Evolutionary conservation across 1,140 invertebrate species (phyloP).

Genomic region (Drosophila pseudoobscura): DNA sequence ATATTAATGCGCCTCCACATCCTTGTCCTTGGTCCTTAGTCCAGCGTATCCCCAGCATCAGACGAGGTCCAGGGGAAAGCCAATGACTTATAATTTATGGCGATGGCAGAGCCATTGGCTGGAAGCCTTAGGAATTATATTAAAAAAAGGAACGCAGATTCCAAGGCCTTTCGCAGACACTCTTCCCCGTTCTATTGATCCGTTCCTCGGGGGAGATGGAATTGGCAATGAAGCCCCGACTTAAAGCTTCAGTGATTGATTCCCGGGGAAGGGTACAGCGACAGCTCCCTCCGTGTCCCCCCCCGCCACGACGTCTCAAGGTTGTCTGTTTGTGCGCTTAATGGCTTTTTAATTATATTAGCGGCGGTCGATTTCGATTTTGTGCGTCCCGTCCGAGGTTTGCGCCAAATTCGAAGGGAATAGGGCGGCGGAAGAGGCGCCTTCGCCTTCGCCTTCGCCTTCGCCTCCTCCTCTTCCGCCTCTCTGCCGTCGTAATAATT

Average conservation of each 20-base stretch:
- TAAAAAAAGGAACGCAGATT: background rate
- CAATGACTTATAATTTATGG: slow-evolving; percentile 83
- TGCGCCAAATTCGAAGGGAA: slow-evolving; percentile 12
- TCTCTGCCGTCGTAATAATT: slow-evolving; percentile 54
- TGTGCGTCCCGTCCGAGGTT: slow-evolving; percentile 25
- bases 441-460: background rate
- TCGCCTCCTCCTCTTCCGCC: background rate
- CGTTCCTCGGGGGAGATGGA: background rate
- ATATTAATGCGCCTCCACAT: slow-evolving; percentile 68
- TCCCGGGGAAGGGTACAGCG: slow-evolving; percentile 11
- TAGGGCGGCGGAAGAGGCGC: slow-evolving; percentile 3
- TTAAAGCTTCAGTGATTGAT: slow-evolving; percentile 29
- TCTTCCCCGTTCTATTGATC: background rate
- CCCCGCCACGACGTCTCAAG: slow-evolving; percentile 42
- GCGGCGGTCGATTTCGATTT: slow-evolving; percentile 63
- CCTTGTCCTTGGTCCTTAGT: slow-evolving; percentile 14
- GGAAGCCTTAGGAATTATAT: slow-evolving; percentile 20
- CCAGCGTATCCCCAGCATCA: slow-evolving; percentile 16
- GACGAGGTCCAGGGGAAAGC: slow-evolving; percentile 35
- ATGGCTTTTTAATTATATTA: slow-evolving; percentile 82
- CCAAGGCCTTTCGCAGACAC: slow-evolving; percentile 15
- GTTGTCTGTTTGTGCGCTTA: slow-evolving; percentile 64
- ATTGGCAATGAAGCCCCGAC: background rate
- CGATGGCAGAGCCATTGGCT: slow-evolving; percentile 57
- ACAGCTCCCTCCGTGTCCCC: background rate